phyloP scores from a whole-genome alignment of 2,113 vertebrate species.

The Haplotaxodon microlepis region DNA sequence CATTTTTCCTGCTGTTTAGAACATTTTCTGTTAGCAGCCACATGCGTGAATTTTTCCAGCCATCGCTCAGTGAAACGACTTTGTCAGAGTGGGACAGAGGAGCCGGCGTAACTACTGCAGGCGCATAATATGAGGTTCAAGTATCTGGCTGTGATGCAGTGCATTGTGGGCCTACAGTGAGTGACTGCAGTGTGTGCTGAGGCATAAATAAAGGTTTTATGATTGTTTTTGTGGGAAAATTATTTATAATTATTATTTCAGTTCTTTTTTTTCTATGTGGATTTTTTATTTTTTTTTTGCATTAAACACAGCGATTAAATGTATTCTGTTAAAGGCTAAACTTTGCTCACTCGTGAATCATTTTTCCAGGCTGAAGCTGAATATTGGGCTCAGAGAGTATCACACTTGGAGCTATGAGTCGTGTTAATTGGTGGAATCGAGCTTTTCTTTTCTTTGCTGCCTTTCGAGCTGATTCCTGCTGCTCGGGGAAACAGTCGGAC shows the following conservation, averaged over 20 bases:
- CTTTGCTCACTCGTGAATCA: neutral
- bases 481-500: neutral
- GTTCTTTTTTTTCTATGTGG: neutral
- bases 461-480: neutral
- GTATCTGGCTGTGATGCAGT: neutral
- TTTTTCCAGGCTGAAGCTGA: neutral
- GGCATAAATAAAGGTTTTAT: neutral
- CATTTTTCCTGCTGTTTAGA: neutral
- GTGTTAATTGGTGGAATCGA: neutral
- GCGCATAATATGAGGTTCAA: neutral
- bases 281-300: neutral
- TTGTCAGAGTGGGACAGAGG: neutral
- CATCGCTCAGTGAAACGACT: neutral
- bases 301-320: neutral
- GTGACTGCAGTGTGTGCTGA: neutral
- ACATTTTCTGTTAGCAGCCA: neutral
- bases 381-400: neutral
- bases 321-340: neutral
- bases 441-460: neutral
- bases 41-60: neutral
- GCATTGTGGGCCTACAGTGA: neutral
- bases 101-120: neutral
- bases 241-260: neutral
- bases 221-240: neutral
- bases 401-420: neutral